A percentile compares a stretch with the other conserved stretches of the same genome.
phyloP scores from a whole-genome alignment of 2,113 vertebrate species.

The Zosterops lateralis region DNA sequence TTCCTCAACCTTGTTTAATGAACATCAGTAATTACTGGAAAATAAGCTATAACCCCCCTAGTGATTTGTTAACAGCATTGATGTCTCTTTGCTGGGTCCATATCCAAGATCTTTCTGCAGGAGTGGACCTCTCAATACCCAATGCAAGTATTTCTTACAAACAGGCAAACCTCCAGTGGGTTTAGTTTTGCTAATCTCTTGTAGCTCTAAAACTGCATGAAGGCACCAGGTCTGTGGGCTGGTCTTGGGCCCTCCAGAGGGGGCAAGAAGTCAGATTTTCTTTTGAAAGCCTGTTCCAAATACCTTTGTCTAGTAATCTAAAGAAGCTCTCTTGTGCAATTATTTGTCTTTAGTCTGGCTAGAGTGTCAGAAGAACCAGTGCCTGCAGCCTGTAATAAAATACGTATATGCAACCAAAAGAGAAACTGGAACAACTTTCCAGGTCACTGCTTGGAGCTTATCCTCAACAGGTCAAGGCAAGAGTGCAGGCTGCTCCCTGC shows the following conservation, averaged over 20 bases:
- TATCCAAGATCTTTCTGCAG: background rate
- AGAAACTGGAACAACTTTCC: background rate
- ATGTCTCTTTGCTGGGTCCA: background rate
- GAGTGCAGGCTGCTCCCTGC: background rate
- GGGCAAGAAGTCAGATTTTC: background rate
- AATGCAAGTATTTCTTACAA: background rate
- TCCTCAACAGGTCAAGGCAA: background rate
- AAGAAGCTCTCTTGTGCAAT: background rate
- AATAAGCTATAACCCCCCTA: background rate
- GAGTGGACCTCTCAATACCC: background rate
- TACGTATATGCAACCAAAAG: background rate
- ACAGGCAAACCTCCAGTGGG: accelerated
- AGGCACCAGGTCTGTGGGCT: background rate
- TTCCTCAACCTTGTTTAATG: background rate
- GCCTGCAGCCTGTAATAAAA: background rate
- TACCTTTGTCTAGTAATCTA: background rate
- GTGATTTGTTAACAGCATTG: background rate
- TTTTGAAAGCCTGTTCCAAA: background rate
- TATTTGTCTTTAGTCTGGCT: background rate
- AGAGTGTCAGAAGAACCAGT: background rate
- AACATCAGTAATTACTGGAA: background rate
- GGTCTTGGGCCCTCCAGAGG: background rate
- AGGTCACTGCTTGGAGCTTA: background rate
- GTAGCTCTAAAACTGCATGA: background rate
- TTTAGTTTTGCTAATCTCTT: background rate